Conservation (phyloP, 2,888 invertebrate species). For the Eueremaeus valkanovi region DNA sequence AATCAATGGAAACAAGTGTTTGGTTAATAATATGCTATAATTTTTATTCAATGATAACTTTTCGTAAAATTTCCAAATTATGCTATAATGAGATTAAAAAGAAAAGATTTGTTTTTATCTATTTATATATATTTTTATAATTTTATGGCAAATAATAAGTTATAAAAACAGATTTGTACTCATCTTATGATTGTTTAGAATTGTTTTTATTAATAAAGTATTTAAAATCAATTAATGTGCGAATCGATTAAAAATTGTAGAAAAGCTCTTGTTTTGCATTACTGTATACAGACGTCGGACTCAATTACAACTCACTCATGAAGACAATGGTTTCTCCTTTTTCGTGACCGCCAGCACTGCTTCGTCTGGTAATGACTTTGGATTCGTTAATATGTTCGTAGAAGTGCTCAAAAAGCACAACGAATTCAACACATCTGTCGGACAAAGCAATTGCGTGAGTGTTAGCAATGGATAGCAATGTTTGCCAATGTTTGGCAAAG, state of each 20-base stretch:
- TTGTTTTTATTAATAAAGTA: too few species aligned
- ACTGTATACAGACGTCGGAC: background rate
- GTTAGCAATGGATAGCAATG: too few species aligned
- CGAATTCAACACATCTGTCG: slow-evolving; percentile 88
- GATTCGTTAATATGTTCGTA: slow-evolving; percentile 86
- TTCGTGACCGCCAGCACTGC: slow-evolving; percentile 67
- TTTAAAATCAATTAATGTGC: background rate
- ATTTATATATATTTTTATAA: background rate
- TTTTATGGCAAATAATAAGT: background rate
- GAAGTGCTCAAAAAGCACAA: slow-evolving; percentile 82
- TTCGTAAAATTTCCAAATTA: background rate
- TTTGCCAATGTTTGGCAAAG: too few species aligned
- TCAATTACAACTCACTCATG: background rate
- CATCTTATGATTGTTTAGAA: background rate
- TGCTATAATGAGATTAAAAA: background rate
- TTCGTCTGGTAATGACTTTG: slow-evolving; percentile 82
- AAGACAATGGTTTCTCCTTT: slow-evolving; percentile 28
- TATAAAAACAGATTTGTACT: slow-evolving; percentile 1
- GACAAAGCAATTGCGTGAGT: too few species aligned
- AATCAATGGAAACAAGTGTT: background rate
- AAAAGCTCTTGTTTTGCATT: background rate
- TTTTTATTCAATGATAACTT: background rate
- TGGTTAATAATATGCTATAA: background rate
- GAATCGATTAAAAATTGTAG: background rate
- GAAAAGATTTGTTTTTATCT: background rate